These are phyloP conservation scores for Megamerina dolium DNA, from an alignment of 2,888 invertebrate genomes.

Conservation along the genomic window DNA sequence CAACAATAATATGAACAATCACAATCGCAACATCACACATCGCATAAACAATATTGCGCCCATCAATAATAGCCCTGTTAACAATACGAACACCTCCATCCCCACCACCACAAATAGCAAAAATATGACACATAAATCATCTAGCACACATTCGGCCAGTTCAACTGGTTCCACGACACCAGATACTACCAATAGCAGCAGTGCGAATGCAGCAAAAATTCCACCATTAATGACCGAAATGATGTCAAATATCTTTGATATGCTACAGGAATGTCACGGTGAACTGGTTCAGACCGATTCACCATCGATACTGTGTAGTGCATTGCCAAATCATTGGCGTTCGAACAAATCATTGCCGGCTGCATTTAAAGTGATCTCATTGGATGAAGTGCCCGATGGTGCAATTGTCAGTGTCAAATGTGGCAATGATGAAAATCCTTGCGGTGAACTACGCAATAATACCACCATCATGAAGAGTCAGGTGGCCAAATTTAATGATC, in stretches of 20 bases:
- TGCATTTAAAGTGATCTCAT: conserved; percentile 90
- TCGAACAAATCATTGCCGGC: conserved; percentile 95
- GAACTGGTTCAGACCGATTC: conserved; percentile 91
- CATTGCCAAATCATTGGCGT: conserved; percentile 92
- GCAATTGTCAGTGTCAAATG: conserved; percentile 90
- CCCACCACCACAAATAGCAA: conserved; percentile 5
- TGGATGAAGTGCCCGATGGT: conserved; percentile 91
- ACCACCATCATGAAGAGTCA: conserved; percentile 95
- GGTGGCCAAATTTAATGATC: conserved; percentile 97
- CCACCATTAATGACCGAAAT: conserved; percentile 66
- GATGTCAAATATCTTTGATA: conserved; percentile 69
- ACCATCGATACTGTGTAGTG: conserved; percentile 91
- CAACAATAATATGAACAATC: too few relatives aligned
- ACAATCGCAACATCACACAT: too few relatives aligned
- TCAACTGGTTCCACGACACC: conserved; percentile 17
- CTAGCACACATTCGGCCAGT: conserved; percentile 9
- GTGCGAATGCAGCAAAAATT: conserved; percentile 41
- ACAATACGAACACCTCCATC: conserved; percentile 20
- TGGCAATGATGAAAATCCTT: conserved; percentile 96
- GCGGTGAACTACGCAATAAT: conserved; percentile 89
- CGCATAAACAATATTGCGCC: too few relatives aligned
- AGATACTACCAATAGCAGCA: conserved; percentile 38
- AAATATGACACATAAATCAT: neutral
- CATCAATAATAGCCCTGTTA: too few relatives aligned
- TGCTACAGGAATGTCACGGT: conserved; percentile 84